Conservation (phyloP, 2,113 vertebrate genomes). For the Periophthalmus modestus region DNA sequence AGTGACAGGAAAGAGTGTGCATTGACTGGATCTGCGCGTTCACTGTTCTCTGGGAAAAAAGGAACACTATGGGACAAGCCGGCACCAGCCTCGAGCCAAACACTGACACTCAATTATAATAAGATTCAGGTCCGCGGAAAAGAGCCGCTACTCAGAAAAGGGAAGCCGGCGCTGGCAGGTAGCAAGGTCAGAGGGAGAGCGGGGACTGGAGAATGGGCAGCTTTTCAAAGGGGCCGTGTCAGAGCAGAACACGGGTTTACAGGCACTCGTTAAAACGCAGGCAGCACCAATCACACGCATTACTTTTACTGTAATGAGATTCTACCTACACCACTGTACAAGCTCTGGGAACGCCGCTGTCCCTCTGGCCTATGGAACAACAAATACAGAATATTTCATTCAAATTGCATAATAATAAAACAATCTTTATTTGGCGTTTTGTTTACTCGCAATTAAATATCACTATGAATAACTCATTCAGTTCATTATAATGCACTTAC, state of each 20-base stretch:
- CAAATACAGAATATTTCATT: neutral
- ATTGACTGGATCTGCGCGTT: constrained; percentile 58
- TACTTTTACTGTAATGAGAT: constrained; percentile 5
- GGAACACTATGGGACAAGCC: constrained; percentile 42
- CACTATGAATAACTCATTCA: neutral
- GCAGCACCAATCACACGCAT: neutral
- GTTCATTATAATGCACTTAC: neutral
- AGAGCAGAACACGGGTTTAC: constrained; percentile 13
- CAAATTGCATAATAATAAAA: neutral
- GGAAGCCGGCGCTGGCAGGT: constrained; percentile 50
- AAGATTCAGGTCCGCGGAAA: constrained; percentile 58
- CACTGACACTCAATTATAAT: constrained; percentile 73
- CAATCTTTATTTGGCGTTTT: neutral
- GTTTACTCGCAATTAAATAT: neutral
- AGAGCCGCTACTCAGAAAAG: constrained; percentile 42
- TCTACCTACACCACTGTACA: neutral
- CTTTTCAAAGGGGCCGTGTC: constrained; percentile 32
- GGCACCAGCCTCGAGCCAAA: constrained; percentile 59
- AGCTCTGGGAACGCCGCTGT: neutral
- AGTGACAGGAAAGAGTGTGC: constrained; percentile 53
- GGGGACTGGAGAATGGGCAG: constrained; percentile 24
- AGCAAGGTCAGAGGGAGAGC: constrained; percentile 60
- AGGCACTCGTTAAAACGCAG: neutral
- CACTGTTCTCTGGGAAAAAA: constrained; percentile 40
- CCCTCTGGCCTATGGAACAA: neutral